A percentile compares a stretch with the other conserved stretches of the same genome.
Conservation (phyloP, 2,888 invertebrate genomes). For the Saturnia japonica region DNA sequence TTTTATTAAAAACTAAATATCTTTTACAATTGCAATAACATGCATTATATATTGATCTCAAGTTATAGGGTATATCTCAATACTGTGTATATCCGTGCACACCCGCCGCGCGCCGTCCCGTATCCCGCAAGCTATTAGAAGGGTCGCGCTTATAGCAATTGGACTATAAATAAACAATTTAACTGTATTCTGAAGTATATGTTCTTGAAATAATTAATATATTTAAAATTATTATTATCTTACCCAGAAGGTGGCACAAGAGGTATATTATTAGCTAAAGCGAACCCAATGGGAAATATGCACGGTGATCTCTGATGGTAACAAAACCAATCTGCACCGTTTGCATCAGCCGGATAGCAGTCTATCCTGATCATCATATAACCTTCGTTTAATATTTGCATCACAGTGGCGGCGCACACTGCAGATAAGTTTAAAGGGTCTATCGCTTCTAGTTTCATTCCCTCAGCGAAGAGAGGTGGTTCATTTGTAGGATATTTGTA, state of each 20-base stretch:
- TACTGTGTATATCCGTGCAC: too few relatives aligned
- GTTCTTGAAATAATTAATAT: too few relatives aligned
- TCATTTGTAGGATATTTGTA: slow-evolving; percentile 82
- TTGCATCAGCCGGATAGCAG: slow-evolving; percentile 92
- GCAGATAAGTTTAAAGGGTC: slow-evolving; percentile 97
- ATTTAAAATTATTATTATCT: slow-evolving; percentile 32
- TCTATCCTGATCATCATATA: slow-evolving; percentile 98
- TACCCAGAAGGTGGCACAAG: slow-evolving; percentile 91
- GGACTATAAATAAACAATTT: too few relatives aligned
- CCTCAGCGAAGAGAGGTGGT: slow-evolving; percentile 86
- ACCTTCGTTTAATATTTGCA: slow-evolving; percentile 94
- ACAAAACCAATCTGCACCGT: slow-evolving; percentile 97
- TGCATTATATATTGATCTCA: too few relatives aligned
- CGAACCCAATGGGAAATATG: slow-evolving; percentile 98
- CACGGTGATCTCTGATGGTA: slow-evolving; percentile 97
- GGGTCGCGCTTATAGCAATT: too few relatives aligned
- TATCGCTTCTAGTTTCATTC: slow-evolving; percentile 98
- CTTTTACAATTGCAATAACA: too few relatives aligned
- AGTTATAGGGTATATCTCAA: too few relatives aligned
- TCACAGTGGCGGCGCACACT: slow-evolving; percentile 97
- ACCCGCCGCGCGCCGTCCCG: too few relatives aligned
- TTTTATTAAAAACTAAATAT: too few relatives aligned
- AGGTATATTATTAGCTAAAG: slow-evolving; percentile 89
- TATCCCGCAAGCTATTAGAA: too few relatives aligned
- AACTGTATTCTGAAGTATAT: too few relatives aligned